Evolutionary conservation across 2,113 vertebrate genomes (phyloP), one percentile per base, ranked within the genome.

Genomic region (Misgurnus mizolepis): DNA sequence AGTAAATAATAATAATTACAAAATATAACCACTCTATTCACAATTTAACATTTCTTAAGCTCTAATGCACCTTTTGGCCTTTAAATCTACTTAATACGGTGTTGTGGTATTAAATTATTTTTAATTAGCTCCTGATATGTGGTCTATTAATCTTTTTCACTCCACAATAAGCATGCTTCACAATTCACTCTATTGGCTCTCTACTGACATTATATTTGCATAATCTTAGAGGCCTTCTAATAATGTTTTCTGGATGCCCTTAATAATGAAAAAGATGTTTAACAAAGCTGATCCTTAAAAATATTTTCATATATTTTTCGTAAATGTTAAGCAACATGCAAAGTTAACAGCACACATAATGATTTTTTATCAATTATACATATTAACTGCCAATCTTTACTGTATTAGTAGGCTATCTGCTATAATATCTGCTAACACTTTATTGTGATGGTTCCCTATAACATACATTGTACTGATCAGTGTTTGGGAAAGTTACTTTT

Each of bases 101-200:
- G 17, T 15, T 41, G 34, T 10, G 53, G 17, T 45, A 55, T 17
- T 60, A n/a, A 60, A 60, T 73, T 39, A 60, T 43, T 9, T n/a
- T 58, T 58, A 73, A 73, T 45, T 73, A 43, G 55, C 27, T 56
- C 50, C 39, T 40, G 53, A 60, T 60, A 18, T 60, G 55, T 60
- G 18, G 11, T 27, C 71, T 22, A 14, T 73, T 45, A 58, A 45
- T 73, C n/a, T 55, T 43, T 4, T 11, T 73, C 53, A 45, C 14
- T 60, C 6, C 40, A 15, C 55, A 73, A 45, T 27, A 6, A 73
- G 58, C 12, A 5, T 22, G 39, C 68, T 43, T 41, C 53, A 12
- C 39, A 58, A 43, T 73, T 73, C 4, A 45, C 18, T 7, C 55
- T 18, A 9, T 53, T 34, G 27, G 3, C 2, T 72, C 27, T n/a